Percentiles rank a stretch among this genome's conserved stretches.
phyloP scores from a whole-genome alignment of 2,888 invertebrate genomes.

The Ypsolopha scabrella region DNA sequence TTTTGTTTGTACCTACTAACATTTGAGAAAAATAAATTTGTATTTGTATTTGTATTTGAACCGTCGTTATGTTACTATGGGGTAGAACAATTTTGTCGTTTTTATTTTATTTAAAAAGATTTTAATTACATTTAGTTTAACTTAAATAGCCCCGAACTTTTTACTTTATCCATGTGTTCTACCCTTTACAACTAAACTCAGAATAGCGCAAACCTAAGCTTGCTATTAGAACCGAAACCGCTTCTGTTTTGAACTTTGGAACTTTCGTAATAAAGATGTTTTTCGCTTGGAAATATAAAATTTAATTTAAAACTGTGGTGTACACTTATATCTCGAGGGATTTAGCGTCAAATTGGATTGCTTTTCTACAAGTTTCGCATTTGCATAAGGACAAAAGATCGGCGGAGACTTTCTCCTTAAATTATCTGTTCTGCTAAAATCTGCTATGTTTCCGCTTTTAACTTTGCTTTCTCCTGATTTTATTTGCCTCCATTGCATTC shows the following conservation, averaged over 20 bases:
- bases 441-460: no score
- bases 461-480: no score
- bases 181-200: slow-evolving; percentile 7
- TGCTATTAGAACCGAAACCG: slow-evolving; percentile 13
- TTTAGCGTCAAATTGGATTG: slow-evolving; percentile 57
- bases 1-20: no score
- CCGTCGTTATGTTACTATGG: no score
- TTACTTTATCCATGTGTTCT: neutral
- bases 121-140: neutral
- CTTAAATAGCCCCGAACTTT: no score
- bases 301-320: slow-evolving; percentile 54
- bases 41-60: no score
- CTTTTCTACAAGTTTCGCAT: slow-evolving; percentile 51
- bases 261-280: slow-evolving; percentile 2
- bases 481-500: no score
- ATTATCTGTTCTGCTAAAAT: no score
- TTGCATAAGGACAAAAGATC: slow-evolving; percentile 43
- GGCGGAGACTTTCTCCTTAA: neutral
- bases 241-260: slow-evolving; percentile 7
- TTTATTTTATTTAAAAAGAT: neutral
- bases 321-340: slow-evolving; percentile 43
- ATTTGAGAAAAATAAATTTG: no score
- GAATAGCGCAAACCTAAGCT: slow-evolving; percentile 20
- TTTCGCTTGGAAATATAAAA: slow-evolving; percentile 11
- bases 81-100: no score